These are phyloP conservation scores for Hypsopygia costalis DNA, from an alignment of 2,888 invertebrate genomes.

Conservation along the genomic window DNA sequence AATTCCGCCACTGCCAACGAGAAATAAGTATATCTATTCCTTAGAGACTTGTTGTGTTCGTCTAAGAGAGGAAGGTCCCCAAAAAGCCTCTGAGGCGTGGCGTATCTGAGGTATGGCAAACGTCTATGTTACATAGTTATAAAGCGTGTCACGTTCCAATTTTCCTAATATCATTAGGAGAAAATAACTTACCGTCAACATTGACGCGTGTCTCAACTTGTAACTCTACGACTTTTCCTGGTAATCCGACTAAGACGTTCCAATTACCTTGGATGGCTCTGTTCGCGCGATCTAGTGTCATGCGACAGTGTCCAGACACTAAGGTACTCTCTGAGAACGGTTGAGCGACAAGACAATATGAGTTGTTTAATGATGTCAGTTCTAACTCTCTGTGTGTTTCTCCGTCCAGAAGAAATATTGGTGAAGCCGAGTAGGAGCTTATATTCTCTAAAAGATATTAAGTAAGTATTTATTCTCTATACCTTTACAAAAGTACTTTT, in stretches of 20 bases:
- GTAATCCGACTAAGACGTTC: constrained; percentile 61
- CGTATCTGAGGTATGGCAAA: no score
- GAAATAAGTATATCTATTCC: no score
- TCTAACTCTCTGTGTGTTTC: constrained; percentile 35
- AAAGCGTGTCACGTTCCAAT: no score
- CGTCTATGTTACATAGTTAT: no score
- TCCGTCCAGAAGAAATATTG: constrained; percentile 53
- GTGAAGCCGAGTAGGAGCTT: constrained; percentile 29
- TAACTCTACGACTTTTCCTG: constrained; percentile 62
- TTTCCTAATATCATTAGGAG: no score
- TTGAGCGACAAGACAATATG: constrained; percentile 60
- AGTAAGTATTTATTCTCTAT: no score
- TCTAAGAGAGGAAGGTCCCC: no score
- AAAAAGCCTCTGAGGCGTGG: no score
- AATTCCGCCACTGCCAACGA: no score
- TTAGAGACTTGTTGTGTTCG: no score
- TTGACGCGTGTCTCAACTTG: constrained; percentile 47
- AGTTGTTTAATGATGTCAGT: constrained; percentile 43
- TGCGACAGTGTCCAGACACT: constrained; percentile 59
- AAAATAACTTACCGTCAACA: constrained; percentile 56
- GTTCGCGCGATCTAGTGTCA: constrained; percentile 55
- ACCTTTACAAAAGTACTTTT: no score
- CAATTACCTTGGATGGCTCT: constrained; percentile 70
- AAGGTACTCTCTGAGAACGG: constrained; percentile 61
- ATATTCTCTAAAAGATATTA: constrained; percentile 30